These are phyloP conservation scores for Hypotaenidia philippensis DNA, from an alignment of 2,797 vertebrate species.

Conservation along the genomic window DNA sequence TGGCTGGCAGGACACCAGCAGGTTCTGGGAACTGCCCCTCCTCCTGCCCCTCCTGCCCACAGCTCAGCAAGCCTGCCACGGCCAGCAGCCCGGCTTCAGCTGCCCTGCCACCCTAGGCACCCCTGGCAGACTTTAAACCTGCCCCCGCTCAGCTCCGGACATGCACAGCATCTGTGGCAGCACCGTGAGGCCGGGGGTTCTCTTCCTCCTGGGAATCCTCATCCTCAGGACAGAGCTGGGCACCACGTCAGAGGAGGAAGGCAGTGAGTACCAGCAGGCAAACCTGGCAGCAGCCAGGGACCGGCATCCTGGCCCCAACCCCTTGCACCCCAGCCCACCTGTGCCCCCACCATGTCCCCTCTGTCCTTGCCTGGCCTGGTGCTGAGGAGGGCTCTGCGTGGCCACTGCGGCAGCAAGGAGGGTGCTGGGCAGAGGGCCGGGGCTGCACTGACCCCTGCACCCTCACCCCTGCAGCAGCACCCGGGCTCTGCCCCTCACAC, in stretches of 20 bases:
- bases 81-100: background rate
- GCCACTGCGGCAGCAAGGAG: rapidly evolving
- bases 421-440: background rate
- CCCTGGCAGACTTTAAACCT: background rate
- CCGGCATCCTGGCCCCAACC: background rate
- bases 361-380: background rate
- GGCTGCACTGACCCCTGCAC: rapidly evolving
- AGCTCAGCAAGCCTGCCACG: background rate
- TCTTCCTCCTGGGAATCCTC: conserved; percentile 22
- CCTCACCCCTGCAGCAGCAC: rapidly evolving
- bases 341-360: rapidly evolving
- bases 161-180: rapidly evolving
- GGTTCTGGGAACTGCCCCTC: conserved; percentile 56
- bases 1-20: rapidly evolving
- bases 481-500: background rate
- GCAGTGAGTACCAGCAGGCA: background rate
- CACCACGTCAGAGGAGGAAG: rapidly evolving
- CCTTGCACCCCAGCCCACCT: rapidly evolving
- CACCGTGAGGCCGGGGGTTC: background rate
- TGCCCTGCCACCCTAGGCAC: background rate
- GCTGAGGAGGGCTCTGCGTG: rapidly evolving
- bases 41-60: background rate
- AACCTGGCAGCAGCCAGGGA: background rate
- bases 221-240: background rate
- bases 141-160: background rate